Conservation (phyloP, 2,888 invertebrate species). For the Epistrophella euchroma region DNA sequence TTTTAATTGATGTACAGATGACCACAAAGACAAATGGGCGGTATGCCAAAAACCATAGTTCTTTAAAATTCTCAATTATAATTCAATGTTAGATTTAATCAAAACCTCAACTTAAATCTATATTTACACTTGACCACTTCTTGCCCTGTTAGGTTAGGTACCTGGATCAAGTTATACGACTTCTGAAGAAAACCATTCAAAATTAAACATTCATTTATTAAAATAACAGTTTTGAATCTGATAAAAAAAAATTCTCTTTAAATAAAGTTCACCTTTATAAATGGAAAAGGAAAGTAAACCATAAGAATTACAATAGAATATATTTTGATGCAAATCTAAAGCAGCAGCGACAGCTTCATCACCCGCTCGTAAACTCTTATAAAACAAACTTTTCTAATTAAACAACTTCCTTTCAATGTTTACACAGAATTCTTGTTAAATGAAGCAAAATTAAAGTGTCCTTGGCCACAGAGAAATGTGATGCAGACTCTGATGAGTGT, state of each 20-base stretch:
- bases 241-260: not conserved
- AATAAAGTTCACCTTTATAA: not conserved
- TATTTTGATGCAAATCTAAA: not conserved
- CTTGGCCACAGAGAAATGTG: conserved; percentile 63
- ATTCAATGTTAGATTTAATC: too few species aligned
- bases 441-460: conserved; percentile 58
- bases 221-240: not conserved
- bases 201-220: not conserved
- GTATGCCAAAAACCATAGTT: too few species aligned
- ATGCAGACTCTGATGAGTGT: conserved; percentile 35
- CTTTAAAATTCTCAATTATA: too few species aligned
- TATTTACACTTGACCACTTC: too few species aligned
- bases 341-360: conserved; percentile 27
- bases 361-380: conserved; percentile 52
- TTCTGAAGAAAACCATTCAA: not conserved
- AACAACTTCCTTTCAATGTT: conserved; percentile 64
- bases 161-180: too few species aligned
- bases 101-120: too few species aligned
- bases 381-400: conserved; percentile 71
- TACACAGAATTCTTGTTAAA: conserved; percentile 64
- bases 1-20: too few species aligned
- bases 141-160: too few species aligned
- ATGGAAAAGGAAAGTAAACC: not conserved
- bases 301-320: not conserved
- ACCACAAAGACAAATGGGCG: too few species aligned